Evolutionary conservation across 2,888 invertebrate species (phyloP).

Genomic region (Nemotelus nigrinus): DNA sequence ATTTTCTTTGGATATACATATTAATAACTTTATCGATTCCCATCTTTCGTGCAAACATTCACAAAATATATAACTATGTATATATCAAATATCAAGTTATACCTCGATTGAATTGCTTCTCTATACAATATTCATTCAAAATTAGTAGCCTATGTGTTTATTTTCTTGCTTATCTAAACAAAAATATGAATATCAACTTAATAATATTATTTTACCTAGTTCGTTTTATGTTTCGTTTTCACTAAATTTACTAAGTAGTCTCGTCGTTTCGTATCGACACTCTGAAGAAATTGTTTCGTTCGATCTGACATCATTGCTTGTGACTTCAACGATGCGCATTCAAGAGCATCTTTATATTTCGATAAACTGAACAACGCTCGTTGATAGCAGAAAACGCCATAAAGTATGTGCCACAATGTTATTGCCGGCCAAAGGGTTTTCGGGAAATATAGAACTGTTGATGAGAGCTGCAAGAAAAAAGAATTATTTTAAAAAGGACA

Average conservation of each 20-base stretch:
- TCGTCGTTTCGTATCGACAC: conserved; percentile 41
- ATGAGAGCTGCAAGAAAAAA: conserved; percentile 69
- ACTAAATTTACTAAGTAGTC: conserved; percentile 46
- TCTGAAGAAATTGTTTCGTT: conserved; percentile 45
- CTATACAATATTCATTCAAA: no score
- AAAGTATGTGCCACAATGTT: conserved; percentile 88
- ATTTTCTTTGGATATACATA: no score
- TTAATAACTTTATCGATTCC: no score
- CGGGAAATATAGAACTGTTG: conserved; percentile 86
- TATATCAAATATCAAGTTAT: no score
- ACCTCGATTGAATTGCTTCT: no score
- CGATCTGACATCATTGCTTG: conserved; percentile 43
- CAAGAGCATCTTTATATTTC: conserved; percentile 51
- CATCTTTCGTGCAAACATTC: no score
- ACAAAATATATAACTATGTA: no score
- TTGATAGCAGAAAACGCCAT: conserved; percentile 89
- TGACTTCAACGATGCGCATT: not conserved
- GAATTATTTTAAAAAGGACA: not conserved
- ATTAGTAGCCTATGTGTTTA: no score
- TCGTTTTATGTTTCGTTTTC: conserved; percentile 45
- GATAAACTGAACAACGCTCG: conserved; percentile 56
- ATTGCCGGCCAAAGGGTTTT: conserved; percentile 97
- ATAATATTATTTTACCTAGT: not conserved
- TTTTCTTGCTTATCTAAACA: not conserved
- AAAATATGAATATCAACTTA: not conserved